phyloP scores from a whole-genome alignment of 2,888 invertebrate genomes.

The Drosophila peninsularis region DNA sequence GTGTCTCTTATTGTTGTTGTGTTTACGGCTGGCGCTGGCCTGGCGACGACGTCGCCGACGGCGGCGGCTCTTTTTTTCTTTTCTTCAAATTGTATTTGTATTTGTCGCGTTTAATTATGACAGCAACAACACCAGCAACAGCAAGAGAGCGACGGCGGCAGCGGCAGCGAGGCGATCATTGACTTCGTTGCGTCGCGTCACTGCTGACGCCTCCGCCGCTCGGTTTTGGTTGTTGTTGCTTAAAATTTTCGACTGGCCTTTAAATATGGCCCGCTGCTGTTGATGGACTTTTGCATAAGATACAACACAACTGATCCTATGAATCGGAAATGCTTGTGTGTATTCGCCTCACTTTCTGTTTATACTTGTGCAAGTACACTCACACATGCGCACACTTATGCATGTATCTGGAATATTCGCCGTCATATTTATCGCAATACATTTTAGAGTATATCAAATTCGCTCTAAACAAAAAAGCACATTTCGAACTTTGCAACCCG shows the following conservation, averaged over 20 bases:
- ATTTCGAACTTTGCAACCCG: constrained; percentile 64
- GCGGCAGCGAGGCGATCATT: constrained; percentile 67
- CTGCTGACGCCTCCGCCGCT: constrained; percentile 47
- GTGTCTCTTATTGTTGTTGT: constrained; percentile 70
- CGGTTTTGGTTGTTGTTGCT: constrained; percentile 38
- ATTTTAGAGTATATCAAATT: constrained; percentile 30
- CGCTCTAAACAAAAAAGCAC: constrained; percentile 26
- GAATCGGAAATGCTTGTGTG: constrained; percentile 19
- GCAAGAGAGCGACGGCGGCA: constrained; percentile 21
- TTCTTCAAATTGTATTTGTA: constrained; percentile 78
- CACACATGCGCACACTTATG: not conserved
- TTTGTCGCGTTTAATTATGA: constrained; percentile 80
- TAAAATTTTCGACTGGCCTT: constrained; percentile 41
- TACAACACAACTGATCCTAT: constrained; percentile 5
- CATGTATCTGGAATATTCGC: constrained; percentile 10
- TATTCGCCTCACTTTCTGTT: not conserved
- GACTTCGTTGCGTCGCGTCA: constrained; percentile 53
- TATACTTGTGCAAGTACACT: not conserved
- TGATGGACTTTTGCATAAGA: constrained; percentile 43
- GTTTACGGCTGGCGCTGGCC: constrained; percentile 71
- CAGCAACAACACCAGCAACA: constrained; percentile 51
- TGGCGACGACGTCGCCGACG: constrained; percentile 57
- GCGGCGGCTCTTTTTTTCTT: constrained; percentile 62
- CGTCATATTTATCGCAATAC: constrained; percentile 19
- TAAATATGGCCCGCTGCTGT: constrained; percentile 38